These are phyloP conservation scores for Dinocampus coccinellae DNA, from an alignment of 2,888 invertebrate species.

Conservation along the genomic window DNA sequence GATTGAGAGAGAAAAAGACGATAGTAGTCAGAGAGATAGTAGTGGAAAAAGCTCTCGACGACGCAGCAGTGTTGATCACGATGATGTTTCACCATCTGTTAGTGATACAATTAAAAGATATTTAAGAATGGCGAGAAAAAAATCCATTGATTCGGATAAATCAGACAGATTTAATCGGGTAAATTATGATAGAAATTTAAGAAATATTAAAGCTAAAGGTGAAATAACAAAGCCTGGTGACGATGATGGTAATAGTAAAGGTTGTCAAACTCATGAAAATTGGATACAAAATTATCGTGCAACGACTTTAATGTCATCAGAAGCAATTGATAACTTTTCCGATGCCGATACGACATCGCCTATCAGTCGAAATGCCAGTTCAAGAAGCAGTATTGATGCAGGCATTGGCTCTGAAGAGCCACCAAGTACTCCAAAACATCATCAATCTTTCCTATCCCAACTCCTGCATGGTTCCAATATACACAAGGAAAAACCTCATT, in stretches of 20 bases:
- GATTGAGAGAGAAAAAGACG: conserved; percentile 71
- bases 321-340: conserved; percentile 60
- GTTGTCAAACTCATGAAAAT: conserved; percentile 82
- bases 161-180: conserved; percentile 87
- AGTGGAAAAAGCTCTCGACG: conserved; percentile 68
- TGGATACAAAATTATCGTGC: conserved; percentile 77
- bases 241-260: conserved; percentile 82
- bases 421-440: conserved; percentile 70
- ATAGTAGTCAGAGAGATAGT: conserved; percentile 57
- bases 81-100: conserved; percentile 88
- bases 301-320: conserved; percentile 66
- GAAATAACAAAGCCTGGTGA: conserved; percentile 82
- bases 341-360: conserved; percentile 64
- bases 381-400: conserved; percentile 72
- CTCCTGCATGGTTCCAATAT: conserved; percentile 72
- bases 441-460: conserved; percentile 77
- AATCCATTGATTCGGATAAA: conserved; percentile 85
- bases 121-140: conserved; percentile 88
- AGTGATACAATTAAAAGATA: conserved; percentile 90
- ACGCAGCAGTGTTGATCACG: conserved; percentile 85
- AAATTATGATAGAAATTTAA: conserved; percentile 87
- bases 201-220: conserved; percentile 85
- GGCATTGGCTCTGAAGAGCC: conserved; percentile 69
- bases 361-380: conserved; percentile 71
- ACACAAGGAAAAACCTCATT: conserved; percentile 70